Percentiles rank a stretch among this genome's conserved stretches.
phyloP scores from a whole-genome alignment of 1,140 invertebrate genomes.

The Adoxophyes honmai region DNA sequence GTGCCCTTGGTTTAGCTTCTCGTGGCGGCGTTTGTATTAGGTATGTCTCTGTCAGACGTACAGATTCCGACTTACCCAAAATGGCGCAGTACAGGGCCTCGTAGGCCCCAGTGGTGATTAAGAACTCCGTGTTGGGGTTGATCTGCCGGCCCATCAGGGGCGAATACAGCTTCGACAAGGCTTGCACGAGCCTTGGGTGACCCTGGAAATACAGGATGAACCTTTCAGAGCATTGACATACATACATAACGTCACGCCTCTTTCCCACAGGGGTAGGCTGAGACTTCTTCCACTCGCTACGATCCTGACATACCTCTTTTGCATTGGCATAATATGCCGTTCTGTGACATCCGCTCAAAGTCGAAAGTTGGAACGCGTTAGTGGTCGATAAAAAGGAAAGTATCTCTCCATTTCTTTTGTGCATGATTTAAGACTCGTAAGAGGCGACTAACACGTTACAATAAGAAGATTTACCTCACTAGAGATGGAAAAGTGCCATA shows the following conservation, averaged over 20 bases:
- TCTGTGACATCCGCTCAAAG: too few relatives aligned
- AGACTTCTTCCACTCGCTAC: too few relatives aligned
- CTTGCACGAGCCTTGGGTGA: conserved; percentile 92
- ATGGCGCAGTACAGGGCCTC: conserved; percentile 93
- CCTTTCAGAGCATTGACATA: neutral
- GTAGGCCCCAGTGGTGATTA: conserved; percentile 95
- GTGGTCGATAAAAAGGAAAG: too few relatives aligned
- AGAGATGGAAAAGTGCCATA: too few relatives aligned
- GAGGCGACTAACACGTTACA: neutral
- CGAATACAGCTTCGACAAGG: conserved; percentile 91
- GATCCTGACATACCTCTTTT: too few relatives aligned
- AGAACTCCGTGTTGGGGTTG: conserved; percentile 89
- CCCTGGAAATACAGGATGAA: conserved; percentile 81
- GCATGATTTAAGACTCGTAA: neutral
- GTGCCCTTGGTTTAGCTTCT: too few relatives aligned
- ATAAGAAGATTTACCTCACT: too few relatives aligned
- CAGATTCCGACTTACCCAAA: conserved; percentile 55
- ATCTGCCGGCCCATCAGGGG: conserved; percentile 85
- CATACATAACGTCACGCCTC: neutral
- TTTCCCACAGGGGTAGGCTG: too few relatives aligned
- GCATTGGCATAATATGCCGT: neutral
- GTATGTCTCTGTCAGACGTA: too few relatives aligned
- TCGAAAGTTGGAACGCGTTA: too few relatives aligned
- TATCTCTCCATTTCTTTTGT: neutral
- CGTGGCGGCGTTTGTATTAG: too few relatives aligned